Evolutionary conservation across 2,113 vertebrate species (phyloP), one percentile per base, ranked within the genome.

Genomic region (Laterallus jamaicensis): DNA sequence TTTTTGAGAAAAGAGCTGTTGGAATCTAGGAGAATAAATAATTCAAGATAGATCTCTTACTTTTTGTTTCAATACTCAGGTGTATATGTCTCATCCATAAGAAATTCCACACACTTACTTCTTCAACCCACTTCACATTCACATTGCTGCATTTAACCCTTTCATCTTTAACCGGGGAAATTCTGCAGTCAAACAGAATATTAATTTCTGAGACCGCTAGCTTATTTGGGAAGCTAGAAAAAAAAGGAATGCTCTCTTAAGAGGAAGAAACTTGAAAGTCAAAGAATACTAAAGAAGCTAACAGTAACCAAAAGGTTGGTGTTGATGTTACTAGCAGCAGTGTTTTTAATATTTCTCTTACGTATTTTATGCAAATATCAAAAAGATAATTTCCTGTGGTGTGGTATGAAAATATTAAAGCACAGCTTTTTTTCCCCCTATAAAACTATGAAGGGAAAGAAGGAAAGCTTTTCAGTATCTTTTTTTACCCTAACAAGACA

Each of bases 1-100:
- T 59, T 92, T 92, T 50, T 54, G 58, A 60, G 84, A 64, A 84
- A 88, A 88, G 56, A 70, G n/a, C 39, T 64, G 50, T 54, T 86
- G 49, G 50, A 95, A 88, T 93, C 60, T 64, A 39, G 64, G 79
- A 88, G 47, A 91, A 95, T 93, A 97, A 97, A 96, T 94, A 90
- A 95, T 84, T 92, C 85, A 91, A 73, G 62, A 64, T 32, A 75
- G 37, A 50, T 92, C 52, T 89, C 28, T 86, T 91, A 71, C 52
- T 81, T 92, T 93, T 90, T 91, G 56, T 91, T 95, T 90, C 75
- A 92, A 64, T 93, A 73, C 88, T 92, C 95, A 95, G 81, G 85
- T 95, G 88, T 76, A 49, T 47, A 70, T 50, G 21, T 82, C 39
- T 95, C 55, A 90, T 82, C 90, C 47, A 73, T 60, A 94, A 91